A percentile compares a stretch with the other conserved stretches of the same genome.
Conservation (phyloP, 2,888 invertebrate species). For the Yponomeuta sedellus region DNA sequence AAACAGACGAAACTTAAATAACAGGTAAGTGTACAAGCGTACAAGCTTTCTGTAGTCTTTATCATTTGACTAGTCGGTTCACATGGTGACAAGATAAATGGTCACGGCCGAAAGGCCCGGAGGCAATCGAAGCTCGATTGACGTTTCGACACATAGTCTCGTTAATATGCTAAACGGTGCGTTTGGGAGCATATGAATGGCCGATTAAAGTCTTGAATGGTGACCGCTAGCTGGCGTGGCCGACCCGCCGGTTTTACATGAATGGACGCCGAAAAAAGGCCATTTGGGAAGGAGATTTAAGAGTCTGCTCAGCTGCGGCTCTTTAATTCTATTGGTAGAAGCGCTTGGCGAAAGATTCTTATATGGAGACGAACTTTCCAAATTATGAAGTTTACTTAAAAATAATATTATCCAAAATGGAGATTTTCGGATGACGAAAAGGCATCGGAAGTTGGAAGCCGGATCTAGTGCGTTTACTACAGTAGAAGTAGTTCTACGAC, state of each 20-base stretch:
- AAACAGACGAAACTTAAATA: too few relatives aligned
- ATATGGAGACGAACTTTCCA: background rate
- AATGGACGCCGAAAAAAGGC: background rate
- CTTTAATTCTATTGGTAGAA: background rate
- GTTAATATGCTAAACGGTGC: constrained; percentile 35
- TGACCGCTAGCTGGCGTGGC: constrained; percentile 11
- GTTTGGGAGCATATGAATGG: constrained; percentile 34
- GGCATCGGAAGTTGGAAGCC: too few relatives aligned
- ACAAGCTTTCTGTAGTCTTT: too few relatives aligned
- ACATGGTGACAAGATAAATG: background rate
- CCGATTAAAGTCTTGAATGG: constrained; percentile 26
- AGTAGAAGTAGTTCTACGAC: too few relatives aligned
- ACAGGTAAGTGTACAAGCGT: too few relatives aligned
- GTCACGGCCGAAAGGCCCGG: background rate
- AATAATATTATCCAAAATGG: too few relatives aligned
- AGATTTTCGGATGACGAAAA: too few relatives aligned
- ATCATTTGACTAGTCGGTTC: background rate
- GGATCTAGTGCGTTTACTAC: too few relatives aligned
- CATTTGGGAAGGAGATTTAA: background rate
- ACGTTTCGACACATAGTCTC: constrained; percentile 33
- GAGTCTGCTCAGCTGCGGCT: background rate
- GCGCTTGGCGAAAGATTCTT: background rate
- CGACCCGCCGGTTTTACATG: background rate
- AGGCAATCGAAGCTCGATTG: constrained; percentile 32
- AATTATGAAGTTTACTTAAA: background rate